Conservation (phyloP, 2,113 vertebrate species). For the Cichladusa arquata region DNA sequence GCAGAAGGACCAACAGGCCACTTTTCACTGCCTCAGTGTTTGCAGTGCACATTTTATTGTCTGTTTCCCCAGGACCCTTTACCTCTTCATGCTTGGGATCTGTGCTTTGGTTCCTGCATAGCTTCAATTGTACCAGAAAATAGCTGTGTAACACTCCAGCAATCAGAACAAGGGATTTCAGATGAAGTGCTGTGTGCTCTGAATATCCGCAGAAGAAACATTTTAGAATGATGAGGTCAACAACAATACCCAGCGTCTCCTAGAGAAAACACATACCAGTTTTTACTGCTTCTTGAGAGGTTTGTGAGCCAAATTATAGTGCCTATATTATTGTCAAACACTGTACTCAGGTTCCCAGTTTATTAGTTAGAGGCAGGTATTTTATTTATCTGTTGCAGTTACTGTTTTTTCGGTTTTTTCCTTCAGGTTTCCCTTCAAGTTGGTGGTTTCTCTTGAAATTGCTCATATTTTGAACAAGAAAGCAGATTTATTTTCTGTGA, state of each 20-base stretch:
- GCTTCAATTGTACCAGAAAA: not conserved
- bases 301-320: slow-evolving; percentile 65
- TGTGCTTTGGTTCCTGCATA: not conserved
- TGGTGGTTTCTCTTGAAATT: slow-evolving; percentile 18
- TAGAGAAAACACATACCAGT: slow-evolving; percentile 1
- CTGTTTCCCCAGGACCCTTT: not conserved
- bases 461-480: slow-evolving; percentile 28
- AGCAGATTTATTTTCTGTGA: slow-evolving; percentile 22
- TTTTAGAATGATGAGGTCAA: slow-evolving; percentile 46
- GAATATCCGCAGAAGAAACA: slow-evolving; percentile 4
- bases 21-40: not conserved
- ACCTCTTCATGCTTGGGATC: not conserved
- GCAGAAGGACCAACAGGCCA: not conserved
- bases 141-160: slow-evolving; percentile 9
- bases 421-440: not conserved
- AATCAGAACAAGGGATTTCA: not conserved
- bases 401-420: not conserved
- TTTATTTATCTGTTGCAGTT: slow-evolving; percentile 30
- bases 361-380: slow-evolving; percentile 29
- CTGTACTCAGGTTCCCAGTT: slow-evolving; percentile 9
- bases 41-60: not conserved
- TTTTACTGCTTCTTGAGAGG: slow-evolving; percentile 53
- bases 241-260: slow-evolving; percentile 18
- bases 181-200: not conserved
- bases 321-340: slow-evolving; percentile 40